Base-by-base conservation (phyloP, 2,888 invertebrate species). In the Ectropis crepuscularia region DNA sequence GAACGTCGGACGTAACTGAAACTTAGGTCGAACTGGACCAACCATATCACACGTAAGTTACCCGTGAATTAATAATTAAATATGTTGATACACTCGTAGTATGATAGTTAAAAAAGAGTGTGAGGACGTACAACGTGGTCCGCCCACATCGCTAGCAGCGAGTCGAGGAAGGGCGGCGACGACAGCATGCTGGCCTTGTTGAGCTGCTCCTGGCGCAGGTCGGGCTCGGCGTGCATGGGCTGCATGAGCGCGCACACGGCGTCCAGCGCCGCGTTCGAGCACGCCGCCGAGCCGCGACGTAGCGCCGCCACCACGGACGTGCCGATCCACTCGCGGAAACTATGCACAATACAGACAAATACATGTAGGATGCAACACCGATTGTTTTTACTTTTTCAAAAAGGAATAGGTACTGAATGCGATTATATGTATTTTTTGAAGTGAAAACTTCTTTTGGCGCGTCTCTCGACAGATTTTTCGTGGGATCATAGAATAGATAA, bases 181-280 rank as follows among this genome's bases (percentile, higher is more conserved):
- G 98, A 97, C 57, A 99, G 93, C 79, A 99, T 95, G 71, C 98
- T 98, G 63, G 97, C 96, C 93, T 99, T 99, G 91, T 99, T 99
- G 67, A 99, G 93, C 87, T 99, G 99, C 83, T 99, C 99, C 88
- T 99, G 99, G 68, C 98, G 94, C 53, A 99, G 93, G 89, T 99
- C 99, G 75, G 98, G 99, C 85, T 99, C 98, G 71, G 97, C 96
- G 81, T 97, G 96, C 97, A 99, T 99, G 0, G 99, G 99, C 93
- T 99, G 99, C 98, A 99, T 98, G 37, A 99, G 94, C 11, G 99
- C 98, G 87, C 98, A 99, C 66, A 99, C 95, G 92, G 99, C 98
- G 91, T 99, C 99, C 59, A 99, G 95, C 5, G 99, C 99, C 5
- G 99, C 98, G 92, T 99, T 98, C 10, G 98, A 97, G 38, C 99